Conservation (phyloP, 2,888 invertebrate genomes). For the Zonitis immaculata region DNA sequence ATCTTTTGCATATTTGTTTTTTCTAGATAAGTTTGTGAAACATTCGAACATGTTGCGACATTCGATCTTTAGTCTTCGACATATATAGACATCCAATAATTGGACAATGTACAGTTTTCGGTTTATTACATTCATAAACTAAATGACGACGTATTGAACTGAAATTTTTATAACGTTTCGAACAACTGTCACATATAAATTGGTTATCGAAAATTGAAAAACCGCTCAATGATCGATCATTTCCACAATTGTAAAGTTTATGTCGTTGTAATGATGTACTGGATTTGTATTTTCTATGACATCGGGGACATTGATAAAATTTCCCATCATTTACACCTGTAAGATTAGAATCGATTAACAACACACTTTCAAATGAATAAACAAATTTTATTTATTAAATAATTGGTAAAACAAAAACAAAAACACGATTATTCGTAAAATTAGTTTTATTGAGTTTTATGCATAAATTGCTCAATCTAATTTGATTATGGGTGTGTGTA, state of each 20-base stretch:
- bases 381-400: not conserved
- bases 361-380: not conserved
- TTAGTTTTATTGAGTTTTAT: no score
- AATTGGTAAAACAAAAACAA: not conserved
- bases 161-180: constrained; percentile 14
- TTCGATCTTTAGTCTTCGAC: constrained; percentile 35
- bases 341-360: not conserved
- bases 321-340: not conserved
- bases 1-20: no score
- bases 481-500: constrained; percentile 5
- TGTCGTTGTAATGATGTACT: constrained; percentile 10
- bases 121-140: constrained; percentile 36
- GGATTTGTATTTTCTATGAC: constrained; percentile 12
- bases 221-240: constrained; percentile 10
- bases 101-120: constrained; percentile 33
- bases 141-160: constrained; percentile 29
- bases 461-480: not conserved
- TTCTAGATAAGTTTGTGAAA: constrained; percentile 25
- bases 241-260: constrained; percentile 12
- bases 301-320: constrained; percentile 11
- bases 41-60: constrained; percentile 37
- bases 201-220: constrained; percentile 25
- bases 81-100: constrained; percentile 32
- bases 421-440: no score
- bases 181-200: constrained; percentile 22